Evolutionary conservation across 2,113 vertebrate genomes (phyloP).

Genomic region (Ceyx melanurus): DNA sequence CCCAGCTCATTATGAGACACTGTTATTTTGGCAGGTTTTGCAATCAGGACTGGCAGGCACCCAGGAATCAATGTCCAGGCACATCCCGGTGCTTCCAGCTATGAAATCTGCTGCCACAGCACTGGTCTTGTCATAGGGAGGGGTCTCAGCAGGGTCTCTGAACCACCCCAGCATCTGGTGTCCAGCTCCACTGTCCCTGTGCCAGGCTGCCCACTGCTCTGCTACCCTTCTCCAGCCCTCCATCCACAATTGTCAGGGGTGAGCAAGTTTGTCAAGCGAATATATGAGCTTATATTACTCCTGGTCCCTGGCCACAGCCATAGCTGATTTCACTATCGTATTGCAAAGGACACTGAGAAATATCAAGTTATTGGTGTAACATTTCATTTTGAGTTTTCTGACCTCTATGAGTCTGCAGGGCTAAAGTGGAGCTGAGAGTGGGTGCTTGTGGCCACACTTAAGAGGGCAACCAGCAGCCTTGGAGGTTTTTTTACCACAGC

Average conservation of each 20-base stretch:
- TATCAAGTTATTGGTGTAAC: slow-evolving; percentile 29
- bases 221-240: neutral
- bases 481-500: neutral
- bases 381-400: slow-evolving; percentile 1
- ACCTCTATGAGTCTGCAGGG: neutral
- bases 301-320: neutral
- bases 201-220: neutral
- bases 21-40: slow-evolving; percentile 34
- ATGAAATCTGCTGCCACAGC: neutral
- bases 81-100: neutral
- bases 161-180: neutral
- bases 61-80: neutral
- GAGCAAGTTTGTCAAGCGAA: neutral
- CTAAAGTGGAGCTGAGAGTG: neutral
- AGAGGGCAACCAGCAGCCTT: neutral
- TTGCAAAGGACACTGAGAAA: slow-evolving; percentile 40
- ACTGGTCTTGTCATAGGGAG: neutral
- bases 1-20: neutral
- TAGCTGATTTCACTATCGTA: slow-evolving; percentile 16
- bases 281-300: slow-evolving; percentile 38
- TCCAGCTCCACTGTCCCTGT: neutral
- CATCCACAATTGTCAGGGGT: accelerated
- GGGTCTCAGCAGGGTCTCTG: neutral
- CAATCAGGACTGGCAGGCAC: neutral
- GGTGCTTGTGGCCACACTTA: neutral